Base-by-base conservation (phyloP, 2,113 vertebrate genomes). In the Limanda limanda region DNA sequence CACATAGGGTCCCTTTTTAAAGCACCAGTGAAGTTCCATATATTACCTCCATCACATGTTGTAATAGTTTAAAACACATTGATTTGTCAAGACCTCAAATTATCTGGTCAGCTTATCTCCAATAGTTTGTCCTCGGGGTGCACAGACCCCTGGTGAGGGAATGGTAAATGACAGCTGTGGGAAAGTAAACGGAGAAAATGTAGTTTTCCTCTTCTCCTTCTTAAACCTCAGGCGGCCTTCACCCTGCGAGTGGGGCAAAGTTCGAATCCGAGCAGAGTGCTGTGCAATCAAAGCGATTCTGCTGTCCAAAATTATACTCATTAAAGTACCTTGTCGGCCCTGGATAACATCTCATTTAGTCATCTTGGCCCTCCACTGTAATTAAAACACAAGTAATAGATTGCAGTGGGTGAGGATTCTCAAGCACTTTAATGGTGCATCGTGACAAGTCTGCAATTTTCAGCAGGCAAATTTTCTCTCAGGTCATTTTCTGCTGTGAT, bases 331-430 rank as follows among this genome's bases (percentile, higher is more conserved):
- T 72, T 73, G 48, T 68, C 58, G 60, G 52, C 51, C 72, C 47
- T 24, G 23, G 76, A 70, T 82, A 79, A 73, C 61, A 37, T 84
- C 68, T 86, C 51, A 85, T 82, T 75, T 63, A 27, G 55, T 59
- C 75, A 68, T 79, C 56, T 71, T 75, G 17, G 74, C 47, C 40
- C 23, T 69, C 47, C 60, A 67, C 42, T 79, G 59, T 58, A 76
- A 80, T 79, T 83, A 71, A 71, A 71, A 69, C 47, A 66, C 15
- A 45, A 79, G 13, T 71, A 77, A 68, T 23, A 67, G 56, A 68
- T 62, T 74, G 47, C 18, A 61, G 70, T 67, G 79, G 79, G 35
- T 18, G 47, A 69, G 56, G 25, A 69, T 71, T 67, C 23, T 25
- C 23, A 64, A n/a, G 2, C 73, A 71, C 5, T 78, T 60, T 35